Evolutionary conservation across 1,140 invertebrate species (phyloP), one percentile per base, ranked within the genome.

Genomic region (Xylocopa sonorina): DNA sequence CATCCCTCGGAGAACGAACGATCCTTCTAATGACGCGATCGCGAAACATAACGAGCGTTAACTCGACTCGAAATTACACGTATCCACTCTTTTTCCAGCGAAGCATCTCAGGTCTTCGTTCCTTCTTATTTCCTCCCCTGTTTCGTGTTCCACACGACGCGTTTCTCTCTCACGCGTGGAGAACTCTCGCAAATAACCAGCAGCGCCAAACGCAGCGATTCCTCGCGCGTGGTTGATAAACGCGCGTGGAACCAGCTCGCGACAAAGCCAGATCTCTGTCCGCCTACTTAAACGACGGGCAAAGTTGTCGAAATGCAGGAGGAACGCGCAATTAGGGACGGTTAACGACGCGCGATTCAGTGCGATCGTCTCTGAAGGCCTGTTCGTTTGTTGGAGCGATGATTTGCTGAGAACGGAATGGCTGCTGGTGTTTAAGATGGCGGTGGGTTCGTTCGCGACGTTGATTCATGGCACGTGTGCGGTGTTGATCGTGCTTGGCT

Each of bases 11-110:
- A 48, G 69, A 79, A 68, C 57, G 75, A 74, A 72, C 41, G 66
- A 34, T 41, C 64, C 9, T 48, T 76, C 50, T 79, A 84, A 82
- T 84, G 79, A 84, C 82, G 75, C 68, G 75, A 84, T 83, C 67
- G 79, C 55, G 53, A 79, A 38, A 29, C 78, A 58, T 83, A 83
- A 83, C 69, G 72, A 83, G 78, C 67, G 71, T 51, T 82, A 79
- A 84, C 75, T 68, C 55, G 82, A 74, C 34, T 80, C 69, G 66
- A 83, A 82, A 80, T 79, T 79, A 82, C 72, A 69, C 69, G 53
- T n/a, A n/a, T 77, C 55, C 69, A 41, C 24, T n/a, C n/a, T n/a
- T 38, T 57, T n/a, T 32, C 48, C 10, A 21, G 1, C 62, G 3
- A 18, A 9, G 38, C 43, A n/a, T n/a, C 53, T 58, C 12, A 14